Evolutionary conservation across 2,888 invertebrate genomes (phyloP).

Genomic region (Ichneumoninae sp.): DNA sequence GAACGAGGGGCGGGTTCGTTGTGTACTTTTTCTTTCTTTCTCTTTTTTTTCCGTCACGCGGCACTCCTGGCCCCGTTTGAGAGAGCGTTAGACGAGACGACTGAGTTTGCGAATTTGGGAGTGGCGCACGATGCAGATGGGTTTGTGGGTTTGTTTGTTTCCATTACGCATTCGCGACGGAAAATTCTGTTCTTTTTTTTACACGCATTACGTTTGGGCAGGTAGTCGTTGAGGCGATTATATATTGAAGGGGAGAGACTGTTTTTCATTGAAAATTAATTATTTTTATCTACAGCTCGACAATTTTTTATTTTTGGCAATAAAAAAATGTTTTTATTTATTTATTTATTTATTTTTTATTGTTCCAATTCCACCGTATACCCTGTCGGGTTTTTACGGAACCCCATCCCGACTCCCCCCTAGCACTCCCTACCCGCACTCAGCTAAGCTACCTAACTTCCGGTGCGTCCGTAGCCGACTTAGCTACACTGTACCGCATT

Average conservation of each 20-base stretch:
- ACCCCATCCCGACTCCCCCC: too few species aligned
- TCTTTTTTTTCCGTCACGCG: constrained; percentile 41
- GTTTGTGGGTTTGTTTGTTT: constrained; percentile 7
- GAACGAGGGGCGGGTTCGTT: constrained; percentile 27
- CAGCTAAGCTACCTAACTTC: too few species aligned
- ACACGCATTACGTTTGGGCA: background rate
- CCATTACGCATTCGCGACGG: background rate
- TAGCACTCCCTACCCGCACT: too few species aligned
- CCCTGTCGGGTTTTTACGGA: too few species aligned
- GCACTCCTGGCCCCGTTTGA: constrained; percentile 56
- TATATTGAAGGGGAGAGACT: background rate
- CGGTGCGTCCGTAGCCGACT: too few species aligned
- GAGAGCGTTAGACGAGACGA: constrained; percentile 48
- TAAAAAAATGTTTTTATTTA: background rate
- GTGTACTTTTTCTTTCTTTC: constrained; percentile 33
- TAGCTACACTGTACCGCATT: too few species aligned
- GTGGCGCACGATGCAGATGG: background rate
- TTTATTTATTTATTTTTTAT: too few species aligned
- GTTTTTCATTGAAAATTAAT: background rate
- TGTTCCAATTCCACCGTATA: too few species aligned
- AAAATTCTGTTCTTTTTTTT: background rate
- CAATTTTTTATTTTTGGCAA: background rate
- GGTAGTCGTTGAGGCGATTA: background rate
- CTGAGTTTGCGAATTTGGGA: constrained; percentile 16
- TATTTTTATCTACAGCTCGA: background rate